Evolutionary conservation across 1,140 invertebrate species (phyloP), one percentile per base, ranked within the genome.

Genomic region (Mizuhopecten yessoensis): DNA sequence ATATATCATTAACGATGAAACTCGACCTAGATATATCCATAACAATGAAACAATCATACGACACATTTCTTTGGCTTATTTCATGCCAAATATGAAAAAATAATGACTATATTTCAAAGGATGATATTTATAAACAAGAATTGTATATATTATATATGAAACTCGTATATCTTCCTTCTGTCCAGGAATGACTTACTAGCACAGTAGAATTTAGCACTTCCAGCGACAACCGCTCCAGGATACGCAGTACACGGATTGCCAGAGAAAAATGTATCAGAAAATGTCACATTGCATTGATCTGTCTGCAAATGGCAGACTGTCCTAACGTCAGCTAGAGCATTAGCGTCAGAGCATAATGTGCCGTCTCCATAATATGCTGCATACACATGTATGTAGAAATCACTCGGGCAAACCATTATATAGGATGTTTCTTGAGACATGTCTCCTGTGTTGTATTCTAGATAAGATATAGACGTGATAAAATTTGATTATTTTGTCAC

Each of bases 341-440:
- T 75, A 0, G 57, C 57, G n/a, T 75, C 57, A 7, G 2, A 5
- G 17, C 57, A 75, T n/a, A 29, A 9, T 5, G 5, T n/a, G 5
- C 23, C 23, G 11, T n/a, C 29, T n/a, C 57, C 57, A 29, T 75
- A 75, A 1, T 9, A 17, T 29, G 57, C 57, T 17, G 23, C 57
- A 75, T 29, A 75, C 1, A 75, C 57, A 75, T 75, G 57, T 75
- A 75, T 75, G 23, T 75, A 75, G 57, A 75, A 75, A 75, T 75
- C 57, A 13, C 57, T 75, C 17, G 57, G 57, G 11, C 57, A 75
- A n/a, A 75, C n/a, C 57, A 75, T 75, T 29, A 75, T 5, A 75
- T 75, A 75, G 23, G 57, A 75, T 7, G 57, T 29, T 3, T 75
- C 57, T 29, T 17, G 5, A 75, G 9, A 9, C 57, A 75, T 75